Conservation (phyloP, 2,888 invertebrate species). For the Macaria notata region DNA sequence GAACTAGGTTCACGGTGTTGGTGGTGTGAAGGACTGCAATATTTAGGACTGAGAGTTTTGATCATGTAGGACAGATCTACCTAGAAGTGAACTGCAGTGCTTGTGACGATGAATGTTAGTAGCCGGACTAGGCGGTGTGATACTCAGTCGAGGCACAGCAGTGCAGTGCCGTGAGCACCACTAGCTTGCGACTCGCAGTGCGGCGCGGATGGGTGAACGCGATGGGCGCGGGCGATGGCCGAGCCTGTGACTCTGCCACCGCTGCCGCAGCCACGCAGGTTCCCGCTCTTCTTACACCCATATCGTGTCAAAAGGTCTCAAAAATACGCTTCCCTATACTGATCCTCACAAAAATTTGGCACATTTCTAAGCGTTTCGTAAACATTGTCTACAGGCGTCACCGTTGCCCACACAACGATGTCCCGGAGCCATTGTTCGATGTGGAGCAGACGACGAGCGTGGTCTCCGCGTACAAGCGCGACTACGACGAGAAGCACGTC, state of each 20-base stretch:
- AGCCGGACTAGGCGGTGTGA: conserved; percentile 15
- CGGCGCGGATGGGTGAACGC: conserved; percentile 45
- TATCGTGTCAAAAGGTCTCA: conserved; percentile 70
- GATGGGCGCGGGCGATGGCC: conserved; percentile 76
- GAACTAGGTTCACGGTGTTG: too few relatives aligned
- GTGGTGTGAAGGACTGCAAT: too few relatives aligned
- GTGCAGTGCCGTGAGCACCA: conserved; percentile 40
- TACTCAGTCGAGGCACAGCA: conserved; percentile 32
- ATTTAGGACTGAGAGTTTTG: too few relatives aligned
- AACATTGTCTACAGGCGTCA: conserved; percentile 84
- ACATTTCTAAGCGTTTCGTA: conserved; percentile 44
- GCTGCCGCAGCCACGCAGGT: conserved; percentile 64
- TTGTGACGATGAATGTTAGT: conserved; percentile 7
- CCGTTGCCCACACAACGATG: conserved; percentile 89
- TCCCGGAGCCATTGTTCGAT: conserved; percentile 83
- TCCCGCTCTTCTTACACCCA: conserved; percentile 64
- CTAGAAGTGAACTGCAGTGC: background rate
- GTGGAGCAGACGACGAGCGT: conserved; percentile 79
- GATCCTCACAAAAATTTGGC: conserved; percentile 8
- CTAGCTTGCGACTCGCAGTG: conserved; percentile 40
- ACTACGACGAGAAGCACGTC: conserved; percentile 85
- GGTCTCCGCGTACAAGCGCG: conserved; percentile 84
- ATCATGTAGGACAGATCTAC: too few relatives aligned
- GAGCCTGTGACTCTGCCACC: conserved; percentile 70
- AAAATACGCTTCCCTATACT: conserved; percentile 5